Evolutionary conservation across 2,797 vertebrate genomes (phyloP), one percentile per base, ranked within the genome.

Genomic region (Catamblyrhynchus diadema): DNA sequence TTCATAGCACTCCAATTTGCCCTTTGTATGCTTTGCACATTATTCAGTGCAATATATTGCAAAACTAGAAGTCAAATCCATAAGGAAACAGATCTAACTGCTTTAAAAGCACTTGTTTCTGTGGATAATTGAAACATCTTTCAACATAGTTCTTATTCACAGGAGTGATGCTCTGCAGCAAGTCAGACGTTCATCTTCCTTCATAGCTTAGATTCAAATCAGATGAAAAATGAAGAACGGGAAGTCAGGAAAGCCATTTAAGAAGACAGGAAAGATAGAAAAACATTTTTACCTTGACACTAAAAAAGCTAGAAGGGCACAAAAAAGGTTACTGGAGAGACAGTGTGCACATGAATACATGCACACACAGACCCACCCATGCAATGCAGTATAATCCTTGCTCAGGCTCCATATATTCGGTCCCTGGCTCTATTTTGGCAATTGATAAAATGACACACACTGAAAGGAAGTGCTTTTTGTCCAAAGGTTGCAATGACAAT

Each of bases 91-190:
- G 51, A 75, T 64, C 19, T 66, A 67, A 73, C 56, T 75, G n/a
- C 32, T 84, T 93, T 69, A 51, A 87, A 96, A 82, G 22, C 30
- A 33, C 23, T 71, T 56, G 27, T 64, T 94, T 85, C 79, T 80
- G 45, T 27, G 18, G 30, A 23, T 57, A 95, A 80, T 87, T 87
- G 73, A 70, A 91, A 77, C 24, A 62, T 33, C 61, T 73, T 90
- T 81, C 89, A 73, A 56, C 56, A 72, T 2, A 35, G 50, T 66
- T 92, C 78, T 62, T 75, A 66, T 81, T 86, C 44, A 65, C 20
- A 39, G 64, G 32, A 75, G 25, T 27, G 33, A 79, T 85, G 60
- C 15, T 73, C 71, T 88, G 74, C 5, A 5, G 41, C 41, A 61
- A 65, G 78, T 88, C 44, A 66, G 84, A 66, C 32, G 62, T 89